phyloP scores from a whole-genome alignment of 2,888 invertebrate species.

The Ormyrus rosae region DNA sequence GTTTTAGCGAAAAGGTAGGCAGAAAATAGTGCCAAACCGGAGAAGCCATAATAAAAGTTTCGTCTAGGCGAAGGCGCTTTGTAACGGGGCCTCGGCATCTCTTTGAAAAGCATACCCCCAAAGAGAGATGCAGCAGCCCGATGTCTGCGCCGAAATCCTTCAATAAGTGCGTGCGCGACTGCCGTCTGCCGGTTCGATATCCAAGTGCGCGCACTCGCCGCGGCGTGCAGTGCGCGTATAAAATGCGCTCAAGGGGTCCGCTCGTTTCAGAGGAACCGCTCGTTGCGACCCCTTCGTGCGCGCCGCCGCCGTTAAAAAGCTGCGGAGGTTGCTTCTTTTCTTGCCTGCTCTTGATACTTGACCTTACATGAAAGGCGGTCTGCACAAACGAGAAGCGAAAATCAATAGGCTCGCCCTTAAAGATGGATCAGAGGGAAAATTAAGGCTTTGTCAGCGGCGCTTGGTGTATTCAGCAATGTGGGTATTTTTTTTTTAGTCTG shows the following conservation, averaged over 20 bases:
- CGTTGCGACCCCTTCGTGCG: neutral
- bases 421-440: neutral
- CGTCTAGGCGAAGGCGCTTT: constrained; percentile 8
- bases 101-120: constrained; percentile 55
- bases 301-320: constrained; percentile 23
- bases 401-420: neutral
- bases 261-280: neutral
- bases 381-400: neutral
- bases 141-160: constrained; percentile 63
- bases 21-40: neutral
- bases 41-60: constrained; percentile 8
- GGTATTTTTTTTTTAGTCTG: too few relatives aligned
- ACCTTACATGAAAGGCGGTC: constrained; percentile 28
- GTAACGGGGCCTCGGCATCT: constrained; percentile 35
- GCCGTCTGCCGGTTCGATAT: neutral
- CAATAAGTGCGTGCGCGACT: constrained; percentile 36
- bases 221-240: neutral
- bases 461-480: neutral
- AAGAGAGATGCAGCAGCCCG: constrained; percentile 66
- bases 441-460: neutral
- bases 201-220: neutral
- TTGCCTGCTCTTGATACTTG: constrained; percentile 35
- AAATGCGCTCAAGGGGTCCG: neutral
- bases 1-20: too few relatives aligned
- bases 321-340: constrained; percentile 33